These are phyloP conservation scores for Pararge aegeria DNA, from an alignment of 1,140 invertebrate genomes.

Conservation along the genomic window DNA sequence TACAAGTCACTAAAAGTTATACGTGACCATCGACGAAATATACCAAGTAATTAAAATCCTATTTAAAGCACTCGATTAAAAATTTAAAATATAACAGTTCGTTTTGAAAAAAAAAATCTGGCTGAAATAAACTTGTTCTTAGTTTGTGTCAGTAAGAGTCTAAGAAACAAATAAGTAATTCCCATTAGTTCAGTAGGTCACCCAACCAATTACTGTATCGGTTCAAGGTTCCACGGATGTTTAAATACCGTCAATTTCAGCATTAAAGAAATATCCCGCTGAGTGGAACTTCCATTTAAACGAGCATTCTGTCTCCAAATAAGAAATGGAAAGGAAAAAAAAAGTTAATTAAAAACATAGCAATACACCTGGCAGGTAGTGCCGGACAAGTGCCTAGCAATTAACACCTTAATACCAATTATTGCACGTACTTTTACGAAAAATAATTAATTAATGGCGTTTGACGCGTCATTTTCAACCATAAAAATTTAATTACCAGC, in stretches of 20 bases:
- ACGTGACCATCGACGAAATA: no score
- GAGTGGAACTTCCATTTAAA: background rate
- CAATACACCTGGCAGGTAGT: background rate
- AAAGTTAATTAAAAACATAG: background rate
- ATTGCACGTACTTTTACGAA: background rate
- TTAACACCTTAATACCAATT: background rate
- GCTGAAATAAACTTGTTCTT: no score
- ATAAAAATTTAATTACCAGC: background rate
- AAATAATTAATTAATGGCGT: constrained; percentile 3
- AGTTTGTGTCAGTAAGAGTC: no score
- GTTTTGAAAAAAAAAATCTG: no score
- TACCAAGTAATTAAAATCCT: no score
- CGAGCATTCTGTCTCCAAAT: background rate
- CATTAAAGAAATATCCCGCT: background rate
- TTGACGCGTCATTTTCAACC: background rate
- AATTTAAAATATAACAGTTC: no score
- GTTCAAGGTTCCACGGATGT: background rate
- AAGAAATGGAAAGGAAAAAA: background rate
- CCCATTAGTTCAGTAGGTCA: background rate
- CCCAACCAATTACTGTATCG: background rate
- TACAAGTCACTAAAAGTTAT: no score
- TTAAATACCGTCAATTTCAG: background rate
- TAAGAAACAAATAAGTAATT: background rate
- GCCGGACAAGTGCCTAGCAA: background rate
- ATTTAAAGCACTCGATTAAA: no score